Base-by-base conservation (phyloP, 2,113 vertebrate species). In the Catagonus wagneri region DNA sequence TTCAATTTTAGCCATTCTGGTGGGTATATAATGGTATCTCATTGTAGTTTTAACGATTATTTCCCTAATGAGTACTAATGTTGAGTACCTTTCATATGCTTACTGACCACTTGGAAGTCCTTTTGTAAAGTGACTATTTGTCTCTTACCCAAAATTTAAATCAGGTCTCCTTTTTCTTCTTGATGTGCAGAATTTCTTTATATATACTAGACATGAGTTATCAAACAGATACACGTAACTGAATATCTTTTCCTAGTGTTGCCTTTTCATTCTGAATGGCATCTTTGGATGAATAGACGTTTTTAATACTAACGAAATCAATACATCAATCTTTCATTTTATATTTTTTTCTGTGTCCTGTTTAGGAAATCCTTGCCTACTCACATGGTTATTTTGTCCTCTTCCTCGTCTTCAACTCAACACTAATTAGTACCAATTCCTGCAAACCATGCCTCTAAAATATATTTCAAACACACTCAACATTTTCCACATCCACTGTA, bases 231-330 rank as follows among this genome's bases (percentile, higher is more conserved):
- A 65, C 44, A 32, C 13, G 22, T 34, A 65, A 68, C 25, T 74
- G 7, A 79, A 11, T 83, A 66, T 29, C 22, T 85, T 84, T 44
- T 86, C 60, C 54, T 58, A 34, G 27, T 69, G 3, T 90, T 71
- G 34, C 34, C 79, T 61, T 65, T 96, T 86, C 74, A 68, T 29
- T 94, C 32, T 69, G 12, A 86, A 75, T 86, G 32, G 4, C 32
- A 93, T 54, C 44, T 81, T 88, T 92, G 34, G 39, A 81, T 65
- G 19, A 93, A 65, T 2, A 86, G 22, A 92, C 32, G 11, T 56
- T 92, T 52, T 52, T 79, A 83, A 90, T 72, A 90, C 86, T 86
- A 92, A 71, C 78, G 34, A 90, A 65, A 10, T 44, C 20, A 65
- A 29, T 61, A 6, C 11, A 61, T 83, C 61, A 60, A 27, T 19